Percentiles rank a stretch among this genome's conserved stretches.
These are phyloP conservation scores for Plemyria rubiginata DNA, from an alignment of 2,888 invertebrate genomes.

Conservation along the genomic window DNA sequence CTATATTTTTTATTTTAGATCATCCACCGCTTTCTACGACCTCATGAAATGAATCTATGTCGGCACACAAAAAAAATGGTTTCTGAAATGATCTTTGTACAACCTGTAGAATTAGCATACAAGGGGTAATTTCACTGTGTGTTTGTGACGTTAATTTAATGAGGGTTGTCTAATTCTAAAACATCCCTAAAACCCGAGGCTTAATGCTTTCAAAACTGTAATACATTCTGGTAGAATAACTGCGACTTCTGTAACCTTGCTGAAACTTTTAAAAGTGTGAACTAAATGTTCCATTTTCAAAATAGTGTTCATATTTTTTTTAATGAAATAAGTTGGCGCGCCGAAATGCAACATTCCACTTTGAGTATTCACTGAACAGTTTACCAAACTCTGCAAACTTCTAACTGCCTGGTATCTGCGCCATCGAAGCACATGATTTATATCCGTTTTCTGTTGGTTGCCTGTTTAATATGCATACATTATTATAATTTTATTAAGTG, in stretches of 20 bases:
- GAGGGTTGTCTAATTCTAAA: constrained; percentile 37
- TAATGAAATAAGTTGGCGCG: not conserved
- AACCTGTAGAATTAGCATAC: constrained; percentile 12
- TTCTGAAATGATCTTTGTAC: not conserved
- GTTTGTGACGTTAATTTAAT: constrained; percentile 46
- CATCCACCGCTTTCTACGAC: no score
- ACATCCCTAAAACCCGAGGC: not conserved
- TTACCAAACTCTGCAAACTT: constrained; percentile 39
- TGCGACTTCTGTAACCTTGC: not conserved
- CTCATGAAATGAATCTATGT: no score
- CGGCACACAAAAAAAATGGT: no score
- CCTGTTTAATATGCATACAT: not conserved
- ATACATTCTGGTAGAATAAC: constrained; percentile 2
- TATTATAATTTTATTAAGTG: not conserved
- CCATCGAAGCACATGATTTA: constrained; percentile 64
- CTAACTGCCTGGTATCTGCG: constrained; percentile 57
- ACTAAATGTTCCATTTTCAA: not conserved
- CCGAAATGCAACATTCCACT: constrained; percentile 1
- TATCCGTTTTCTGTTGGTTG: constrained; percentile 42
- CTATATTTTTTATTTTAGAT: no score
- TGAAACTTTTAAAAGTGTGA: not conserved
- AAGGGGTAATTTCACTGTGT: constrained; percentile 50
- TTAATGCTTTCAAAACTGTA: constrained; percentile 6
- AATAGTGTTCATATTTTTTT: not conserved
- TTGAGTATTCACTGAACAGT: constrained; percentile 10